phyloP scores from a whole-genome alignment of 2,888 invertebrate species.

The Corythucha ciliata region DNA sequence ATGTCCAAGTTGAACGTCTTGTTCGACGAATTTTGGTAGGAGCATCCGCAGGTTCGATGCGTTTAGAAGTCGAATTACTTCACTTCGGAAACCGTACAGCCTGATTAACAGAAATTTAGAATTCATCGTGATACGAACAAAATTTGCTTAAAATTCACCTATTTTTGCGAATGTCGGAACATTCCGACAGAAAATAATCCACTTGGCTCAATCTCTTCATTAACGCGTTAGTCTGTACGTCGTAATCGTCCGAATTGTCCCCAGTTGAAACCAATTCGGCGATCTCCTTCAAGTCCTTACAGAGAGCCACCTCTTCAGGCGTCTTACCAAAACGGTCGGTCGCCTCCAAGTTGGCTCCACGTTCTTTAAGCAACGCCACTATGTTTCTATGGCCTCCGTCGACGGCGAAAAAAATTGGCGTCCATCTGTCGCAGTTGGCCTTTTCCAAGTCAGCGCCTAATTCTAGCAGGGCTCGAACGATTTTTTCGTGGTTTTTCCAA shows the following conservation, averaged over 20 bases:
- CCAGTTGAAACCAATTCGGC: slow-evolving; percentile 27
- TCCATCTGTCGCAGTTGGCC: slow-evolving; percentile 33
- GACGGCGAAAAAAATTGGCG: slow-evolving; percentile 33
- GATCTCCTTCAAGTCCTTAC: slow-evolving; percentile 27
- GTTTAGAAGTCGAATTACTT: slow-evolving; percentile 25
- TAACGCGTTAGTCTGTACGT: too few relatives aligned
- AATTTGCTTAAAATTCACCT: too few relatives aligned
- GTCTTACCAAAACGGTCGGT: slow-evolving; percentile 27
- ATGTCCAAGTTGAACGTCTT: slow-evolving; percentile 29
- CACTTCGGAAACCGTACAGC: slow-evolving; percentile 28
- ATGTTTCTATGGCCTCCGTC: slow-evolving; percentile 20
- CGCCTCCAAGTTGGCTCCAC: slow-evolving; percentile 30
- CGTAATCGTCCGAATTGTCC: too few relatives aligned
- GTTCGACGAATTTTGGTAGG: too few relatives aligned
- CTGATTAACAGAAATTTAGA: too few relatives aligned
- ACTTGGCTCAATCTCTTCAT: too few relatives aligned
- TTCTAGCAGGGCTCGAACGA: slow-evolving; percentile 28
- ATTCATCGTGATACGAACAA: too few relatives aligned
- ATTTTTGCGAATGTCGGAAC: too few relatives aligned
- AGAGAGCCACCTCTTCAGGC: slow-evolving; percentile 26
- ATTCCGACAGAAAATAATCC: too few relatives aligned
- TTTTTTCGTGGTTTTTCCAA: slow-evolving; percentile 19
- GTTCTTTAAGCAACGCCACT: slow-evolving; percentile 24
- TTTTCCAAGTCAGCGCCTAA: slow-evolving; percentile 28
- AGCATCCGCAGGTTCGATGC: too few relatives aligned